Evolutionary conservation across 2,888 invertebrate genomes (phyloP).

Genomic region (Sinopyrophorus schimmeli): DNA sequence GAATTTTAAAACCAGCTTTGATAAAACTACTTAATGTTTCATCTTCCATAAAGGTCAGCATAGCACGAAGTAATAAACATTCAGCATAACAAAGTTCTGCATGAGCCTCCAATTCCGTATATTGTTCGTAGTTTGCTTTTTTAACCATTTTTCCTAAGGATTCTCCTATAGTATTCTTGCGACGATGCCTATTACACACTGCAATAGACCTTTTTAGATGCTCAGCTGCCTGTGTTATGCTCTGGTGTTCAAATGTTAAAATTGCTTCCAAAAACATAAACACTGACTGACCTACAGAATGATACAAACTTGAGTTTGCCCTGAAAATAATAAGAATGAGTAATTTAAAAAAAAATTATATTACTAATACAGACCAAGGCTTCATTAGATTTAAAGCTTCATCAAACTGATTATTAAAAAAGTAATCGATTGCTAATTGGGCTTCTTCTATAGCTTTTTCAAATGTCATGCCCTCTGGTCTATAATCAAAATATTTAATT

Average conservation of each 20-base stretch:
- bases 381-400: constrained; percentile 78
- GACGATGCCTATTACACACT: constrained; percentile 75
- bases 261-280: constrained; percentile 91
- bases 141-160: constrained; percentile 80
- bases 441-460: constrained; percentile 75
- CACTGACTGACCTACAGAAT: constrained; percentile 85
- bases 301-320: constrained; percentile 84
- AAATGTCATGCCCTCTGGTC: constrained; percentile 61
- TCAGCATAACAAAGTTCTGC: constrained; percentile 96
- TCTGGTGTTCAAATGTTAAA: constrained; percentile 84
- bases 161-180: constrained; percentile 73
- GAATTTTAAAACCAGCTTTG: constrained; percentile 89
- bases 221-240: constrained; percentile 73
- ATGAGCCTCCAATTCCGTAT: constrained; percentile 84
- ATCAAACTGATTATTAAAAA: constrained; percentile 89
- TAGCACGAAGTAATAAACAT: constrained; percentile 81
- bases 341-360: not conserved
- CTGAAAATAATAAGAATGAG: constrained; percentile 55
- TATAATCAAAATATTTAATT: constrained; percentile 21
- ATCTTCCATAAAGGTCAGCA: constrained; percentile 92
- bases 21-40: constrained; percentile 92
- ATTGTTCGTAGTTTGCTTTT: constrained; percentile 75
- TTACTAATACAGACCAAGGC: constrained; percentile 71
- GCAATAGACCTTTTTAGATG: constrained; percentile 76
- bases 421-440: constrained; percentile 79